phyloP scores from a whole-genome alignment of 1,140 invertebrate species.

The Halictus rubicundus region DNA sequence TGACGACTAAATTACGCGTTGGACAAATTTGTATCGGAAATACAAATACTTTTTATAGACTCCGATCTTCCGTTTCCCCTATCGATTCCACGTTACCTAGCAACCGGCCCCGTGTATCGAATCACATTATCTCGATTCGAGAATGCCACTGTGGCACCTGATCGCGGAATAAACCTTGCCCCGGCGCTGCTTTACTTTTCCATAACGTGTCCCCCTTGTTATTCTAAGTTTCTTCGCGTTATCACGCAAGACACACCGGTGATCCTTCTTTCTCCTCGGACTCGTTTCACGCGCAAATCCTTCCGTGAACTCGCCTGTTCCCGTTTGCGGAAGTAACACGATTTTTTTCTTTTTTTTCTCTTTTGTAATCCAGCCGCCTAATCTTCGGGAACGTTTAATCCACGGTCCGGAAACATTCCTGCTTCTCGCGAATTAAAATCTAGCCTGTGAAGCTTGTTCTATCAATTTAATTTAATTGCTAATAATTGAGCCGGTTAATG shows the following conservation, averaged over 20 bases:
- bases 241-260: not conserved
- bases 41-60: slow-evolving; percentile 32
- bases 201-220: slow-evolving; percentile 37
- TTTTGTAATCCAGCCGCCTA: too few species aligned
- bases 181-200: slow-evolving; percentile 40
- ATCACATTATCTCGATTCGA: slow-evolving; percentile 56
- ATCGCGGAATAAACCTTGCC: slow-evolving; percentile 28
- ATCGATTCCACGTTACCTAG: slow-evolving; percentile 49
- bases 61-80: slow-evolving; percentile 27
- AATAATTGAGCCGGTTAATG: too few species aligned
- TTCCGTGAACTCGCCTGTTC: not conserved
- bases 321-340: too few species aligned
- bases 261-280: slow-evolving; percentile 21
- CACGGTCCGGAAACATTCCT: too few species aligned
- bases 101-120: slow-evolving; percentile 32
- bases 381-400: too few species aligned
- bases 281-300: slow-evolving; percentile 38
- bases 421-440: too few species aligned
- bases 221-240: slow-evolving; percentile 37
- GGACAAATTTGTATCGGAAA: slow-evolving; percentile 26
- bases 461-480: too few species aligned
- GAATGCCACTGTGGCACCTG: slow-evolving; percentile 34
- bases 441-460: too few species aligned
- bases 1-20: slow-evolving; percentile 2
- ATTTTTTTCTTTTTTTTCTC: too few species aligned